Percentiles rank a stretch among this genome's conserved stretches.
phyloP scores from a whole-genome alignment of 2,797 vertebrate genomes.

The Taenioides sp. region DNA sequence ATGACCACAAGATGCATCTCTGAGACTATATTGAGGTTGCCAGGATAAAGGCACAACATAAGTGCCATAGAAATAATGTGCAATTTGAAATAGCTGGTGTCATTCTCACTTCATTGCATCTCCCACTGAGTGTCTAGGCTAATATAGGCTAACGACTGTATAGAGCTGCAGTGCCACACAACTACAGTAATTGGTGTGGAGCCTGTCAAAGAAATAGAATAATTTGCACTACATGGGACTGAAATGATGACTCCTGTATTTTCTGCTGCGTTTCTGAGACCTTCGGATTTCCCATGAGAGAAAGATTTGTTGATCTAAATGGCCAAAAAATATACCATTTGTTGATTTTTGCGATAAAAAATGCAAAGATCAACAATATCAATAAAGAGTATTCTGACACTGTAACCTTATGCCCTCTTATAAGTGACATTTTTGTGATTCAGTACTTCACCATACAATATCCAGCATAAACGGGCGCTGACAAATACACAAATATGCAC shows the following conservation, averaged over 20 bases:
- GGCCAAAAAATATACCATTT: constrained; percentile 29
- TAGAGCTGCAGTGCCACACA: constrained; percentile 25
- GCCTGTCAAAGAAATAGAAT: constrained; percentile 21
- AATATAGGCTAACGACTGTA: constrained; percentile 54
- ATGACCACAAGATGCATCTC: constrained; percentile 51
- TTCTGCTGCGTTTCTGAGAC: constrained; percentile 28
- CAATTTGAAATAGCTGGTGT: no score
- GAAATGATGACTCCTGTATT: constrained; percentile 19
- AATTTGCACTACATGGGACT: constrained; percentile 27
- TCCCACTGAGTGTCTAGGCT: constrained; percentile 52
- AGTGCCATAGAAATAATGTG: constrained; percentile 46
- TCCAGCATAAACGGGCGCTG: background rate
- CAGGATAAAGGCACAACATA: constrained; percentile 31
- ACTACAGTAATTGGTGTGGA: constrained; percentile 51
- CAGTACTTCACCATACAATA: background rate
- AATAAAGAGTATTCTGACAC: constrained; percentile 12
- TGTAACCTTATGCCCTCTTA: constrained; percentile 21
- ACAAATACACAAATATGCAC: background rate
- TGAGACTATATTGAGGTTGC: constrained; percentile 45
- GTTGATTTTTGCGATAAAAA: constrained; percentile 13
- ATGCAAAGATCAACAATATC: constrained; percentile 16
- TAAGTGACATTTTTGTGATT: constrained; percentile 18
- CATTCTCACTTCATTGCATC: constrained; percentile 42
- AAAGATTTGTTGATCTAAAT: constrained; percentile 30
- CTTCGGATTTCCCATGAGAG: constrained; percentile 14